Evolutionary conservation across 1,140 invertebrate genomes (phyloP).

Genomic region (Teleopsis dalmanni): DNA sequence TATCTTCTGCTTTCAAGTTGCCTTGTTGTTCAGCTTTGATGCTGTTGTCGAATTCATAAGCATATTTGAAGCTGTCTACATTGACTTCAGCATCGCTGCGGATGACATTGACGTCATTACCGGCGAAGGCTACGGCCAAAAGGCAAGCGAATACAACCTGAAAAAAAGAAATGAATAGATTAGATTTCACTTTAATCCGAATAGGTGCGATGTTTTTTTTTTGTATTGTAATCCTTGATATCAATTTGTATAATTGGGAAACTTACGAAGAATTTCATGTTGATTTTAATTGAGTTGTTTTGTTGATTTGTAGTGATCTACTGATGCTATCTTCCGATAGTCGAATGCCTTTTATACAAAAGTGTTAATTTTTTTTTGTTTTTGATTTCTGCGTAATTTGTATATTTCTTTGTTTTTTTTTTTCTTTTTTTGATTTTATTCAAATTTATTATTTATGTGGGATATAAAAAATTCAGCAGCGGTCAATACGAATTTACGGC

Average conservation of each 20-base stretch:
- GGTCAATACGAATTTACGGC: too few relatives aligned
- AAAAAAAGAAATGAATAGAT: neutral
- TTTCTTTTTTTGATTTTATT: too few relatives aligned
- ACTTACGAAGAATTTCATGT: slow-evolving; percentile 8
- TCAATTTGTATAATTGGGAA: neutral
- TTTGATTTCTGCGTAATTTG: too few relatives aligned
- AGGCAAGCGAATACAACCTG: slow-evolving; percentile 12
- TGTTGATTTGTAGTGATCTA: too few relatives aligned
- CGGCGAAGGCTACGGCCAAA: slow-evolving; percentile 8
- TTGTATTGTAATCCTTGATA: neutral
- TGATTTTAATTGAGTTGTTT: slow-evolving; percentile 5
- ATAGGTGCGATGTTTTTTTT: neutral
- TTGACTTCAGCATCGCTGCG: slow-evolving; percentile 19
- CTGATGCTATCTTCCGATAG: too few relatives aligned
- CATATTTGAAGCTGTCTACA: slow-evolving; percentile 18
- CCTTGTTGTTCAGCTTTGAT: slow-evolving; percentile 11
- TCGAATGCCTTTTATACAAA: too few relatives aligned
- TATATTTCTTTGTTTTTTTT: too few relatives aligned
- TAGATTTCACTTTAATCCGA: neutral
- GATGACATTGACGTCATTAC: slow-evolving; percentile 18
- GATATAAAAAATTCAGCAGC: too few relatives aligned
- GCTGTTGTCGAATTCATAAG: slow-evolving; percentile 14
- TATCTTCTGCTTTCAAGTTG: slow-evolving; percentile 1
- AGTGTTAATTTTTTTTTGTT: too few relatives aligned
- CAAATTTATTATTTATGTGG: too few relatives aligned